These are phyloP conservation scores for Littorina saxatilis DNA, from an alignment of 1,140 invertebrate genomes.

Conservation along the genomic window DNA sequence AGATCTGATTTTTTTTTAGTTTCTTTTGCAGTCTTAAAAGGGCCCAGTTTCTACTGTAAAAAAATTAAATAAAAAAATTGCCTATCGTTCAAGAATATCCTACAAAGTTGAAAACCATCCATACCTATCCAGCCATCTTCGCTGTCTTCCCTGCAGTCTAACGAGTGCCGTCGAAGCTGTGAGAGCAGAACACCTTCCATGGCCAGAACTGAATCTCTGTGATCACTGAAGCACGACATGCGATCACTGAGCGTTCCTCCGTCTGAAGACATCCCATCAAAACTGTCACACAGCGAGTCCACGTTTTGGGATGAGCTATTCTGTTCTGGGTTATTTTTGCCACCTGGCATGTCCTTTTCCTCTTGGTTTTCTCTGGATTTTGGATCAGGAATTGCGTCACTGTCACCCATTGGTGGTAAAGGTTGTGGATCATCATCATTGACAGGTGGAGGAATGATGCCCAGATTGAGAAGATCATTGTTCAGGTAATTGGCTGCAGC, in stretches of 20 bases:
- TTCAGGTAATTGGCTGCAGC: constrained; percentile 60
- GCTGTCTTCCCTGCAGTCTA: not conserved
- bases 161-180: not conserved
- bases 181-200: not conserved
- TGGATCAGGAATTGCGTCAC: not conserved
- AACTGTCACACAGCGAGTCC: not conserved
- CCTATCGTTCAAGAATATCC: too few relatives aligned
- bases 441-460: constrained; percentile 21
- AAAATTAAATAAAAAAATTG: too few relatives aligned
- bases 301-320: too few relatives aligned
- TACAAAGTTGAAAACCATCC: too few relatives aligned
- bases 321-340: not conserved
- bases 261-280: not conserved
- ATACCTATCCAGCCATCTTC: constrained; percentile 19
- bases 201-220: not conserved
- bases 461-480: constrained; percentile 50
- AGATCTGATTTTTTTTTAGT: too few relatives aligned
- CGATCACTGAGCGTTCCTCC: not conserved
- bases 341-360: not conserved
- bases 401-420: not conserved
- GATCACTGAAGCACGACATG: not conserved
- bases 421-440: not conserved
- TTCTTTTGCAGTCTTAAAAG: too few relatives aligned
- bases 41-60: too few relatives aligned
- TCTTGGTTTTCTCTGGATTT: not conserved